phyloP scores from a whole-genome alignment of 2,113 vertebrate species.

The Dipodomys spectabilis region DNA sequence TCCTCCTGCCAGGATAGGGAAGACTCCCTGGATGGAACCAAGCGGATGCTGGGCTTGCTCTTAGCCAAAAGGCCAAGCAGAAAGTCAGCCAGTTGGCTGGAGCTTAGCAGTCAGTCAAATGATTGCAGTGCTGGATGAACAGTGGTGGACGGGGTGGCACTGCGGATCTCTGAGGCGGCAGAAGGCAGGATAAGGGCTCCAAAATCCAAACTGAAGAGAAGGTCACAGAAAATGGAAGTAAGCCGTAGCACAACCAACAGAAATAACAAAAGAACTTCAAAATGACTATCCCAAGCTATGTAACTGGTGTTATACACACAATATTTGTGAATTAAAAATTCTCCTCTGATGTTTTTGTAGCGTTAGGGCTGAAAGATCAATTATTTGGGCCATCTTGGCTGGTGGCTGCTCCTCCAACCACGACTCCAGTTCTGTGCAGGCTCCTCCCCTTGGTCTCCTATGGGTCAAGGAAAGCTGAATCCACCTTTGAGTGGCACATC shows the following conservation, averaged over 20 bases:
- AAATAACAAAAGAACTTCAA: background rate
- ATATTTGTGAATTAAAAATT: background rate
- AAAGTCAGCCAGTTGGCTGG: conserved; percentile 57
- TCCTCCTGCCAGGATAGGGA: conserved; percentile 68
- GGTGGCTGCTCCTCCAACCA: background rate
- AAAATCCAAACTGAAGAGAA: conserved; percentile 5
- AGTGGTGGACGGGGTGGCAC: background rate
- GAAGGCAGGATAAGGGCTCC: background rate
- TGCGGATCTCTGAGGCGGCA: background rate
- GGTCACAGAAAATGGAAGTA: background rate
- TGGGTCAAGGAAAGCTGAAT: background rate
- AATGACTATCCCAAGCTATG: background rate
- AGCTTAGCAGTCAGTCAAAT: conserved; percentile 49
- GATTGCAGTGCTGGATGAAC: background rate
- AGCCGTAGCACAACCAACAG: background rate
- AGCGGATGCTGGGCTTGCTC: conserved; percentile 57
- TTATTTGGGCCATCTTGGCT: background rate
- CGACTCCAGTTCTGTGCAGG: background rate
- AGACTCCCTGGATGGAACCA: conserved; percentile 66
- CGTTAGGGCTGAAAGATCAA: background rate
- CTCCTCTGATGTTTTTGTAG: background rate
- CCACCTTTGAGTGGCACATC: background rate
- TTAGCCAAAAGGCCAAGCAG: conserved; percentile 72
- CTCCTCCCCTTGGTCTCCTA: background rate
- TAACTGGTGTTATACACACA: background rate